phyloP scores from a whole-genome alignment of 2,797 vertebrate genomes.

The Malurus leucopterus region DNA sequence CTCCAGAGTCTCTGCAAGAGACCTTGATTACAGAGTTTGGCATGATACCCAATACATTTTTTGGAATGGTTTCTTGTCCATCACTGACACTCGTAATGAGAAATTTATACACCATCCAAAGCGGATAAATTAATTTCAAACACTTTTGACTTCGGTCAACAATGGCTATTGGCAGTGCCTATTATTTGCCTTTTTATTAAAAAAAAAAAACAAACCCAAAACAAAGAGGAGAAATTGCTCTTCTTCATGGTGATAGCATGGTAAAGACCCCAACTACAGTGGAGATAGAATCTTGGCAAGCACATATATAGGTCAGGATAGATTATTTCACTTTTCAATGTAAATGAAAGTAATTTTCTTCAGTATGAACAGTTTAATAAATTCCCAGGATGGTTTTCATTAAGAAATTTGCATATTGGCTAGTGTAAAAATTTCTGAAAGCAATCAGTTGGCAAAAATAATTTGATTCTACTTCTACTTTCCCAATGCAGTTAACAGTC shows the following conservation, averaged over 20 bases:
- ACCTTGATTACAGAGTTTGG: slow-evolving; percentile 87
- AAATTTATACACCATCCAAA: slow-evolving; percentile 87
- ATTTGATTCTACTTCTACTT: slow-evolving; percentile 44
- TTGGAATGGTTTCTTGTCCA: slow-evolving; percentile 82
- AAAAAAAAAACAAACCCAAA: slow-evolving; percentile 11
- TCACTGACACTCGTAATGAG: slow-evolving; percentile 86
- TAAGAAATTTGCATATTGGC: slow-evolving; percentile 59
- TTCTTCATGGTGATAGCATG: slow-evolving; percentile 60
- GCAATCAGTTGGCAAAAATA: slow-evolving; percentile 47
- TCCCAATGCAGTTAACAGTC: slow-evolving; percentile 24
- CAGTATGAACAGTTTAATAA: slow-evolving; percentile 39
- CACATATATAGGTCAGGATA: slow-evolving; percentile 44
- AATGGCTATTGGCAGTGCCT: slow-evolving; percentile 81
- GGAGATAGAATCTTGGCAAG: slow-evolving; percentile 70
- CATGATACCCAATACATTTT: slow-evolving; percentile 84
- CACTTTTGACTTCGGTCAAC: slow-evolving; percentile 83
- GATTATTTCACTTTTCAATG: slow-evolving; percentile 55
- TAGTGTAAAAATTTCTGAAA: slow-evolving; percentile 46
- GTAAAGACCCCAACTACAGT: slow-evolving; percentile 52
- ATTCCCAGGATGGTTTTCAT: slow-evolving; percentile 57
- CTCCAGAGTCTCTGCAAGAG: slow-evolving; percentile 78
- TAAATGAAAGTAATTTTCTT: slow-evolving; percentile 60
- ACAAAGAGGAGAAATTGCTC: slow-evolving; percentile 52
- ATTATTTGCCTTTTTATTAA: slow-evolving; percentile 84
- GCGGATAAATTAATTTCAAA: slow-evolving; percentile 91